Evolutionary conservation across 2,797 vertebrate genomes (phyloP).

Genomic region (Enteromius unitaeniatus): DNA sequence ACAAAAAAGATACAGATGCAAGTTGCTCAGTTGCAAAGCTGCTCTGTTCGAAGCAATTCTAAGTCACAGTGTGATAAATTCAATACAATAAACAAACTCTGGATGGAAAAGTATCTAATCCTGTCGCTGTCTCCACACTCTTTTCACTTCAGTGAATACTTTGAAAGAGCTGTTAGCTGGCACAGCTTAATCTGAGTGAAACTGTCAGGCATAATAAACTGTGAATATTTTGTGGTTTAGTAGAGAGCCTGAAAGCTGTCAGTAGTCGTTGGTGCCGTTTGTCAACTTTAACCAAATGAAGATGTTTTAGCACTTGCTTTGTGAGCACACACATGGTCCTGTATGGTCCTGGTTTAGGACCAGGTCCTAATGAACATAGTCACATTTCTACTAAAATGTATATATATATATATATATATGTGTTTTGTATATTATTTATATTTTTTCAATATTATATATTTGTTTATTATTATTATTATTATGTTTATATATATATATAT

Average conservation of each 20-base stretch:
- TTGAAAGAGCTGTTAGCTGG: conserved; percentile 7
- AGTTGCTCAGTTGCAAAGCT: conserved; percentile 1
- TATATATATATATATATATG: too few species aligned
- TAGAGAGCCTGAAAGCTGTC: background rate
- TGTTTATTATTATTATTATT: too few species aligned
- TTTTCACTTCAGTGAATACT: conserved; percentile 30
- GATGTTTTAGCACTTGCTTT: background rate
- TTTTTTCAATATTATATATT: too few species aligned
- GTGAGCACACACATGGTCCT: background rate
- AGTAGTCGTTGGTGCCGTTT: background rate
- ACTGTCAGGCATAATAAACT: background rate
- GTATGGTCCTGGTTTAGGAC: too few species aligned
- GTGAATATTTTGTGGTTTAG: background rate
- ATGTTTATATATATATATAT: too few species aligned
- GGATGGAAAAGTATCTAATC: conserved; percentile 21
- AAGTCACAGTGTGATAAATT: background rate
- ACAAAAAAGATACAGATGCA: background rate
- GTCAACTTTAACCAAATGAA: background rate
- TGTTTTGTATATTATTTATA: too few species aligned
- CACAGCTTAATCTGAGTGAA: background rate
- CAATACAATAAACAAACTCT: conserved; percentile 12
- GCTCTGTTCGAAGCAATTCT: background rate
- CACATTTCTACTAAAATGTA: too few species aligned
- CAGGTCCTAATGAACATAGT: too few species aligned
- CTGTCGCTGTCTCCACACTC: background rate